Conservation (phyloP, 2,113 vertebrate genomes). For the Megaceryle torquata region DNA sequence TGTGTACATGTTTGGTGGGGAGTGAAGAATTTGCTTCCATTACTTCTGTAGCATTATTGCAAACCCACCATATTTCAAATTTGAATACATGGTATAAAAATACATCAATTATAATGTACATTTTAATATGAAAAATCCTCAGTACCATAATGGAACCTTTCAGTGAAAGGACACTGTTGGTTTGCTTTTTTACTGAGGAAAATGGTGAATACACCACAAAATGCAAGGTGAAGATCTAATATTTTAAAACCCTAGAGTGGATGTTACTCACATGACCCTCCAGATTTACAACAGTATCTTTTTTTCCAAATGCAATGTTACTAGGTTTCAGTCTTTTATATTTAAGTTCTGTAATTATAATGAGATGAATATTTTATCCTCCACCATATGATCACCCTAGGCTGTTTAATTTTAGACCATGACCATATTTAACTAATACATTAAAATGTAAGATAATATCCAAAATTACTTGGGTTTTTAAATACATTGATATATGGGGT, state of each 20-base stretch:
- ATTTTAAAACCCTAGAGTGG: not conserved
- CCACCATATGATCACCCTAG: constrained; percentile 66
- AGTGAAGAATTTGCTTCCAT: not conserved
- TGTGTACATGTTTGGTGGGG: not conserved
- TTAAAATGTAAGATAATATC: constrained; percentile 61
- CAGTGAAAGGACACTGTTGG: not conserved
- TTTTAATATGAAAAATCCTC: not conserved
- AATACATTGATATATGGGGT: constrained; percentile 18
- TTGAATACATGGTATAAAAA: not conserved
- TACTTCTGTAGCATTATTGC: not conserved
- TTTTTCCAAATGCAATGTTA: constrained; percentile 8
- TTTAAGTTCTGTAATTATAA: constrained; percentile 71
- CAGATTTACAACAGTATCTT: not conserved
- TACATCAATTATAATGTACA: not conserved
- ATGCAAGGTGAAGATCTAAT: not conserved
- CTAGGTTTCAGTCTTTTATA: constrained; percentile 21
- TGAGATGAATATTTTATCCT: constrained; percentile 75
- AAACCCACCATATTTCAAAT: not conserved
- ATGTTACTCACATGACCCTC: not conserved
- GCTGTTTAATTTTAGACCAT: constrained; percentile 67
- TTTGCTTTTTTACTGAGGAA: not conserved
- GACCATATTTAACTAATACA: constrained; percentile 63
- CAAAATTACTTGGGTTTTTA: constrained; percentile 51
- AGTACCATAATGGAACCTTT: not conserved
- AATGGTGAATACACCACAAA: not conserved